These are phyloP conservation scores for Alfaro cultratus DNA, from an alignment of 2,797 vertebrate species.

Conservation along the genomic window DNA sequence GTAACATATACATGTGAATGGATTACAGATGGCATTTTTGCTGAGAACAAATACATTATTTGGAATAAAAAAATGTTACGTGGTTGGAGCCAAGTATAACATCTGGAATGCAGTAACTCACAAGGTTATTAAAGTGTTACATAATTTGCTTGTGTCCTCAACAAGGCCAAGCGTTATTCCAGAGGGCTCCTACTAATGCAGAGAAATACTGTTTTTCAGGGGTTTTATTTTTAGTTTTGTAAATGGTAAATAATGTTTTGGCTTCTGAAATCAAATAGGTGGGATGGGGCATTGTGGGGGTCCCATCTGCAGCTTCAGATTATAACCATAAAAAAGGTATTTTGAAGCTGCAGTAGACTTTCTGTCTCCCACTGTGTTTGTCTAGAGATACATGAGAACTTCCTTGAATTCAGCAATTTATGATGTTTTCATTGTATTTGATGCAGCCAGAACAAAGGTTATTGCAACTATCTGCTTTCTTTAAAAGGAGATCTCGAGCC, in stretches of 20 bases:
- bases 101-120: background rate
- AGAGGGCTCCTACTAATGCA: background rate
- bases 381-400: background rate
- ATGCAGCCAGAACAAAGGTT: background rate
- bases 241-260: slow-evolving; percentile 1
- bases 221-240: background rate
- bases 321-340: background rate
- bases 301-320: background rate
- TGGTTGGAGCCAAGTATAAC: background rate
- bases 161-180: background rate
- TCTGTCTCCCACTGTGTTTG: background rate
- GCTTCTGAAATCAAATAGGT: background rate
- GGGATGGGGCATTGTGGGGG: background rate
- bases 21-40: background rate
- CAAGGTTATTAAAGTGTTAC: background rate
- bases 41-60: background rate
- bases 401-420: background rate
- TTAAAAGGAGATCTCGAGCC: background rate
- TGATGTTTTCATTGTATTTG: background rate
- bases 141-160: background rate
- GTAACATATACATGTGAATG: background rate
- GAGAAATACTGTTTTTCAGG: background rate
- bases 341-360: slow-evolving; percentile 9
- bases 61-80: background rate
- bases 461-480: background rate